Evolutionary conservation across 2,113 vertebrate genomes (phyloP).

Genomic region (Limnothrissa miodon): DNA sequence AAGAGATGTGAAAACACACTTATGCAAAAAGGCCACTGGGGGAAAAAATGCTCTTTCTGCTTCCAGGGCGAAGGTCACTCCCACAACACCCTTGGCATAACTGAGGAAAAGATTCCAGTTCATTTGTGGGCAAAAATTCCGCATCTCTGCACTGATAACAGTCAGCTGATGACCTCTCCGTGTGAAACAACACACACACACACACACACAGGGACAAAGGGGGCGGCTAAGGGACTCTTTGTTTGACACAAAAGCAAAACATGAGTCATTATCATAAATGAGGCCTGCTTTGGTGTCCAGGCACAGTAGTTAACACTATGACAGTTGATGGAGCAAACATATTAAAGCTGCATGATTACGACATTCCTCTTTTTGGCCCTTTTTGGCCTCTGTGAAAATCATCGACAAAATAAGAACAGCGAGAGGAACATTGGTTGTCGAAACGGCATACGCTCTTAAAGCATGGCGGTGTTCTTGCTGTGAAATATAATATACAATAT

Average conservation of each 20-base stretch:
- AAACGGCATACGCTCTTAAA: no score
- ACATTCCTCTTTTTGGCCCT: background rate
- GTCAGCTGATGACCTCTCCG: background rate
- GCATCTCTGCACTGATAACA: background rate
- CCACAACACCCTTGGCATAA: background rate
- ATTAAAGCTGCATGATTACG: background rate
- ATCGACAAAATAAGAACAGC: background rate
- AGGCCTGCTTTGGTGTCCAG: background rate
- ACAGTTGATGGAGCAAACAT: background rate
- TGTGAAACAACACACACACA: background rate
- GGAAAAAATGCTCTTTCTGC: background rate
- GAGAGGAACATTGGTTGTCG: no score
- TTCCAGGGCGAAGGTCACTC: constrained; percentile 6
- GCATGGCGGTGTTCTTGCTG: no score
- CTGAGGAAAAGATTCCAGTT: background rate
- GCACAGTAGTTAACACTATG: background rate
- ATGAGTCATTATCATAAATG: background rate
- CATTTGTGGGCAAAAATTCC: background rate
- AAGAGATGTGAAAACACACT: background rate
- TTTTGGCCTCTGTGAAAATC: background rate
- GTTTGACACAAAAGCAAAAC: background rate
- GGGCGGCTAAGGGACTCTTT: background rate
- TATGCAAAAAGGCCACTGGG: constrained; percentile 1
- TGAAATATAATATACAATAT: no score
- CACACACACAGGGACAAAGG: background rate